Conservation (phyloP, 1,140 invertebrate genomes). For the Monochamus saltuarius region DNA sequence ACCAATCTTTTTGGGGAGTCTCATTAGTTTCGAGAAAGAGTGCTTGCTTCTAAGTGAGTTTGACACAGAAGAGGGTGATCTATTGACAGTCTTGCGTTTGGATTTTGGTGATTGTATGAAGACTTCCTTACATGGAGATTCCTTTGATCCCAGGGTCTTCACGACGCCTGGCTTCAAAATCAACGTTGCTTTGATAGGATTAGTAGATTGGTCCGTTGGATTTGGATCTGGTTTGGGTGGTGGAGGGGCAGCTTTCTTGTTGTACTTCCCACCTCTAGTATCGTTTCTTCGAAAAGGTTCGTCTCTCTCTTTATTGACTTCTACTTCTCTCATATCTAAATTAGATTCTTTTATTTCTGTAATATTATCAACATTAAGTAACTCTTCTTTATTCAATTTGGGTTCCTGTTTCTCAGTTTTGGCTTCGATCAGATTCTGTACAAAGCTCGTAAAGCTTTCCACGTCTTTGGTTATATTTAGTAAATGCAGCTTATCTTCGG, state of each 20-base stretch:
- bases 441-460: constrained; percentile 5
- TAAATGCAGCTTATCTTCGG: neutral
- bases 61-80: constrained; percentile 24
- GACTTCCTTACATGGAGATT: constrained; percentile 33
- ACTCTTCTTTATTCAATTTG: neutral
- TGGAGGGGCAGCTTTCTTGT: constrained; percentile 45
- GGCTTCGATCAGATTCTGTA: constrained; percentile 13
- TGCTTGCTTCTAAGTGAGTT: constrained; percentile 15
- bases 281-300: constrained; percentile 7
- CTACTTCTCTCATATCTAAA: neutral
- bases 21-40: constrained; percentile 33
- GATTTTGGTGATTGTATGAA: constrained; percentile 46
- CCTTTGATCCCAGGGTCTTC: constrained; percentile 32
- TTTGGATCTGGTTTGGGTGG: constrained; percentile 32
- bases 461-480: constrained; percentile 10
- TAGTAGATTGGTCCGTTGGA: constrained; percentile 2
- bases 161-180: constrained; percentile 47
- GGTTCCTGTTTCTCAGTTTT: neutral
- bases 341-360: neutral
- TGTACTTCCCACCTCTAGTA: constrained; percentile 47
- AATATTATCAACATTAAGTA: neutral
- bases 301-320: neutral
- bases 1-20: constrained; percentile 35
- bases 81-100: constrained; percentile 25
- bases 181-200: constrained; percentile 46